Evolutionary conservation across 2,113 vertebrate species (phyloP), one percentile per base, ranked within the genome.

Genomic region (Eurypyga helias): DNA sequence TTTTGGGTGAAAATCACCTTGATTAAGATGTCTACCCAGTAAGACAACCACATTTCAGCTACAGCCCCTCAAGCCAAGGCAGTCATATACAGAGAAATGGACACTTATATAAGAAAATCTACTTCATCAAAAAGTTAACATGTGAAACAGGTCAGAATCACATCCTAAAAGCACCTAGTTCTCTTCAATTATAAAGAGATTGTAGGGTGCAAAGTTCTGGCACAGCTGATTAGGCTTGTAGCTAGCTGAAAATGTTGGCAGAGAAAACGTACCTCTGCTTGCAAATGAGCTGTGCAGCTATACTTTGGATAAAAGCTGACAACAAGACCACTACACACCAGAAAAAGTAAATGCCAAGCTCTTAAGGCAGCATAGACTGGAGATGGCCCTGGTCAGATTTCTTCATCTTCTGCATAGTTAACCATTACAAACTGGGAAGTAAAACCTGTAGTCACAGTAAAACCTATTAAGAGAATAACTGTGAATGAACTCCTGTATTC

Each of bases 21-120:
- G 20, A 38, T 0, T 5, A 21, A 52, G 3, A 24, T 17, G 14
- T 33, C 62, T 29, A 21, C 29, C 33, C 7, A 45, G 6, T 2
- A 16, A 61, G 26, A 21, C 31, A 75, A 20, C 8, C 33, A 26
- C 29, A 15, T 36, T 66, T 28, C 24, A 55, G 20, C 31, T n/a
- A 36, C 26, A 61, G 66, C 13, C 13, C 19, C 34, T 73, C 29
- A n/a, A 65, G 43, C 10, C 38, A 62, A 57, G 23, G 7, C 2
- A 54, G 23, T 26, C 17, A 72, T 4, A 57, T 5, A 62, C 5
- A 69, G 28, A 45, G 23, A 86, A 58, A 58, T 0, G 3, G 43
- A 36, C 10, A 31, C 21, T 70, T 58, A n/a, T 25, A 8, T 20
- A 57, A 43, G 46, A 33, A 21, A 48, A 91, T 29, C 9, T 21